Evolutionary conservation across 1,140 invertebrate genomes (phyloP).

Genomic region (Bicyclus anynana): DNA sequence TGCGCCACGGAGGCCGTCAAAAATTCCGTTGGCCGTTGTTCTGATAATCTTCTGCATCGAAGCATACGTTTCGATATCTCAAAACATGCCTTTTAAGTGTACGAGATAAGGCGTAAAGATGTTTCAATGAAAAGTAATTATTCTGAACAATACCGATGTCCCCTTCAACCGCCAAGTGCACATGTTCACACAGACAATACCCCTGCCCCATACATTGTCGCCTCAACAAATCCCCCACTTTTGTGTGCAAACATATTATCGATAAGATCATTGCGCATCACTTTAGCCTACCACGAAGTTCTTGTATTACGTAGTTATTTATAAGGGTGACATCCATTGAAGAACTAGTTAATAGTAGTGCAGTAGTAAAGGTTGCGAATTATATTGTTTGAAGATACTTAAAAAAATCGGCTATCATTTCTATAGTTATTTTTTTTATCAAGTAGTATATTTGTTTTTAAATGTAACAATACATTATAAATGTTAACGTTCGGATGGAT

Average conservation of each 20-base stretch:
- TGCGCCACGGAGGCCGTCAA: no score
- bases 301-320: background rate
- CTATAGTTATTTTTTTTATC: no score
- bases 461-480: no score
- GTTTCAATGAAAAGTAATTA: background rate
- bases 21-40: no score
- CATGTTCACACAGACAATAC: background rate
- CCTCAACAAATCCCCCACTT: constrained; percentile 25
- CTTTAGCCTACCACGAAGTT: constrained; percentile 18
- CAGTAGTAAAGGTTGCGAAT: no score
- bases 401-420: no score
- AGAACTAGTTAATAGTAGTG: no score
- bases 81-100: background rate
- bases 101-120: background rate
- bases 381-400: no score
- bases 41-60: no score
- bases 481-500: no score
- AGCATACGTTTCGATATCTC: no score
- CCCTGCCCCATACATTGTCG: constrained; percentile 13
- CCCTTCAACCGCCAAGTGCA: background rate
- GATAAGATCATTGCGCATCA: constrained; percentile 45
- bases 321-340: constrained; percentile 8
- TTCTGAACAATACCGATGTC: background rate
- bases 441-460: no score
- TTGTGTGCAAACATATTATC: constrained; percentile 39